Evolutionary conservation across 2,797 vertebrate species (phyloP).

Genomic region (Helicolenus hilgendorfi): DNA sequence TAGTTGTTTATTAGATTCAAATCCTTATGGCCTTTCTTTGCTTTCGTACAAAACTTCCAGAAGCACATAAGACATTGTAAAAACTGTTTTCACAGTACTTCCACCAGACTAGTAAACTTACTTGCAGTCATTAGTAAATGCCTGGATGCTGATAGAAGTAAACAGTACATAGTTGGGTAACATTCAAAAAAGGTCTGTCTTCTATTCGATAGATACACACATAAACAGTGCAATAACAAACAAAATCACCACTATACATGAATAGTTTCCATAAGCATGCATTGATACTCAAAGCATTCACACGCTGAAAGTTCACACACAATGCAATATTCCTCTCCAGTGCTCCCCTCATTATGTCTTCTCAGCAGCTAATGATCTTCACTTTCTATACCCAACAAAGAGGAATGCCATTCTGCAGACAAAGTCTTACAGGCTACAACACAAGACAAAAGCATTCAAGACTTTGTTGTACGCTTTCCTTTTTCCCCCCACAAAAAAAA

Average conservation of each 20-base stretch:
- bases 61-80: not conserved
- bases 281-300: not conserved
- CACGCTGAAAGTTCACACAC: slow-evolving; percentile 9
- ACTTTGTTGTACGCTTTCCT: slow-evolving; percentile 61
- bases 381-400: slow-evolving; percentile 53
- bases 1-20: not conserved
- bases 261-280: not conserved
- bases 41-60: not conserved
- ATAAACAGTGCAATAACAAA: not conserved
- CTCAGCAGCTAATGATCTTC: slow-evolving; percentile 67
- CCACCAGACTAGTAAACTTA: not conserved
- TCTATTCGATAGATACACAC: not conserved
- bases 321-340: slow-evolving; percentile 20
- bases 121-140: not conserved
- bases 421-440: slow-evolving; percentile 45
- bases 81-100: not conserved
- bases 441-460: slow-evolving; percentile 23
- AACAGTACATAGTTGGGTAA: not conserved
- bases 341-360: slow-evolving; percentile 61
- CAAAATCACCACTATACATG: not conserved
- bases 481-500: slow-evolving; percentile 2
- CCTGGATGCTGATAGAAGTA: not conserved
- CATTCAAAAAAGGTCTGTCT: not conserved
- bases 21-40: not conserved
- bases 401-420: slow-evolving; percentile 42